Evolutionary conservation across 2,888 invertebrate species (phyloP).

Genomic region (Xestobium rufovillosum): DNA sequence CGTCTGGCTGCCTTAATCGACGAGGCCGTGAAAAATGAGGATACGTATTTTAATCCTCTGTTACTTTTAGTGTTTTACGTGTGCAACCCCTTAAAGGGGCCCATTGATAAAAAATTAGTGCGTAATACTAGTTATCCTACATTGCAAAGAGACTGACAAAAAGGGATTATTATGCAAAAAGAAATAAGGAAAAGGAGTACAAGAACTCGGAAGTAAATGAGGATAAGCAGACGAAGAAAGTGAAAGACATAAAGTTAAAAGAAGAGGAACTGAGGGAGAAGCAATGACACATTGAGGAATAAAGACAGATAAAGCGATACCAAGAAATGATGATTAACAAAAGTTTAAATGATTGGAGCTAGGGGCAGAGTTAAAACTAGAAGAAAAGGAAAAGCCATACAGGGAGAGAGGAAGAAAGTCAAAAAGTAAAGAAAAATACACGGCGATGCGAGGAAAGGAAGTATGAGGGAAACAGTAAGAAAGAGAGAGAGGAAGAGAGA

Average conservation of each 20-base stretch:
- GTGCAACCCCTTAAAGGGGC: no score
- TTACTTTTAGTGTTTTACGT: no score
- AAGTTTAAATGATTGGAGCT: not conserved
- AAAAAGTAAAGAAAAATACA: not conserved
- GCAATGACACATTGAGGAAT: not conserved
- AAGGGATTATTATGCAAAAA: no score
- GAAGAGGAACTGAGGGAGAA: constrained; percentile 1
- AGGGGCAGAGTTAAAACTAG: not conserved
- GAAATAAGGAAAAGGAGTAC: not conserved
- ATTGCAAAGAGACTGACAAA: no score
- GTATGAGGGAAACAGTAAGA: no score
- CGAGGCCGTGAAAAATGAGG: no score
- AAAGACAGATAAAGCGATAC: not conserved
- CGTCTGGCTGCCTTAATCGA: no score
- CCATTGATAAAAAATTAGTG: no score
- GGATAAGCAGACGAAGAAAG: not conserved
- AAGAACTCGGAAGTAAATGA: not conserved
- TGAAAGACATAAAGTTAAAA: not conserved
- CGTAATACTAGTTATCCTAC: no score
- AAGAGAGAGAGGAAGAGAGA: no score
- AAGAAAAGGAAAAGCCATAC: not conserved
- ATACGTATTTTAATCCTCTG: no score
- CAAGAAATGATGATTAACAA: not conserved
- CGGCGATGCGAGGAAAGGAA: not conserved
- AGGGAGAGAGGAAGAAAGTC: constrained; percentile 1